These are phyloP conservation scores for Chaetogeoica ovagalla DNA, from an alignment of 2,888 invertebrate species.

Conservation along the genomic window DNA sequence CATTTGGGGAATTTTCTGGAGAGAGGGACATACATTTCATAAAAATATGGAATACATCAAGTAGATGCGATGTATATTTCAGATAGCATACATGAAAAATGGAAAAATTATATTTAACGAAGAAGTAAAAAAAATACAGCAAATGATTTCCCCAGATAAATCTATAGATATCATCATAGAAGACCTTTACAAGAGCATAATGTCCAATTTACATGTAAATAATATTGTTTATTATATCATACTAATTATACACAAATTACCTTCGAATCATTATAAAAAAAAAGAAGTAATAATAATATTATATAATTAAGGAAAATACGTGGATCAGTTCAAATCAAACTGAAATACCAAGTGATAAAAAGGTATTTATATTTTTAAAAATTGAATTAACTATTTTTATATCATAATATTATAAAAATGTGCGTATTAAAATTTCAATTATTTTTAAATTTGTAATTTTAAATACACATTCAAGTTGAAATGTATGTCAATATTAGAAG, in stretches of 20 bases:
- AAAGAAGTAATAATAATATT: no score
- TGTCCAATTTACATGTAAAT: not conserved
- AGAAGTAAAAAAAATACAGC: conserved; percentile 2
- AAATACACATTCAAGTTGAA: not conserved
- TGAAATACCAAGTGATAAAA: conserved; percentile 11
- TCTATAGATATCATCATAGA: conserved; percentile 26
- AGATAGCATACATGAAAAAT: conserved; percentile 38
- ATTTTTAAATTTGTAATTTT: not conserved
- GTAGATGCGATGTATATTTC: not conserved
- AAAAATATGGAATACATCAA: no score
- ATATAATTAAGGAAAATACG: not conserved
- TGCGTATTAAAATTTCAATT: not conserved
- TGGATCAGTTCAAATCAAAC: not conserved
- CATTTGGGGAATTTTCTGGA: no score
- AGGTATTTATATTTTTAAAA: not conserved
- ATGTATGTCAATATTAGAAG: not conserved
- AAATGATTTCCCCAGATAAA: not conserved
- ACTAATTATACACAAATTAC: no score
- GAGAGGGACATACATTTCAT: no score
- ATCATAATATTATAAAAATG: not conserved
- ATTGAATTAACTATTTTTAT: not conserved
- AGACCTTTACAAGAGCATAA: not conserved
- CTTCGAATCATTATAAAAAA: not conserved
- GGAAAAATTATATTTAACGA: conserved; percentile 37
- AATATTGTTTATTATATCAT: not conserved